Evolutionary conservation across 2,113 vertebrate species (phyloP), one percentile per base, ranked within the genome.

Genomic region (Poecilia latipinna): DNA sequence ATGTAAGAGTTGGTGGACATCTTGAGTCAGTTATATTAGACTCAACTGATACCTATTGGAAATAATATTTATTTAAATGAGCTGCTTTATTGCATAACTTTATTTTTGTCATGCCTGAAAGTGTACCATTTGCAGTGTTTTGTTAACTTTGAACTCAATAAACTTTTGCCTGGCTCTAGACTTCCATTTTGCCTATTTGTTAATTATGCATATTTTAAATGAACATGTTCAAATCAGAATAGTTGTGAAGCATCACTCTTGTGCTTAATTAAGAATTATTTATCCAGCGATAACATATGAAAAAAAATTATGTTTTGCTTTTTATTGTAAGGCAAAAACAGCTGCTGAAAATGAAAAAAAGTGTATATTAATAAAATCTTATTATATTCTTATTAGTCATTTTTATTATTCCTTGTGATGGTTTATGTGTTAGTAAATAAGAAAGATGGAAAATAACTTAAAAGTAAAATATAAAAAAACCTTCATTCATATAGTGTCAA

Each of bases 141-240:
- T 83, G 78, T 71, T 85, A 74, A 74, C 70, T 82, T 87, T 75
- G 8, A 88, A 80, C 74, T 12, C 72, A 90, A 91, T 91, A 90
- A 91, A 90, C 77, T 69, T 48, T 90, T 90, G 82, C 86, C 88
- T 89, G 83, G 77, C 75, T 79, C 61, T 70, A 83, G 72, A 57
- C 60, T 69, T 12, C 62, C 44, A 0, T 31, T 31, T 22, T 35
- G 11, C 19, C 31, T 44, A 8, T 33, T 61, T 73, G 10, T 48
- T 64, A 3, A 68, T 39, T n/a, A 29, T 37, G 19, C 24, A 64
- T 11, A 31, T n/a, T 48, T 42, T 72, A 19, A 57, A 69, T 17
- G 37, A 15, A 26, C 22, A 48, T 10, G 0, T 28, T 12, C 11
- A 26, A 65, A 60, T 54, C 60, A 4, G 6, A 39, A 31, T 57